Conservation (phyloP, 2,797 vertebrate species). For the Poecilia velifera region DNA sequence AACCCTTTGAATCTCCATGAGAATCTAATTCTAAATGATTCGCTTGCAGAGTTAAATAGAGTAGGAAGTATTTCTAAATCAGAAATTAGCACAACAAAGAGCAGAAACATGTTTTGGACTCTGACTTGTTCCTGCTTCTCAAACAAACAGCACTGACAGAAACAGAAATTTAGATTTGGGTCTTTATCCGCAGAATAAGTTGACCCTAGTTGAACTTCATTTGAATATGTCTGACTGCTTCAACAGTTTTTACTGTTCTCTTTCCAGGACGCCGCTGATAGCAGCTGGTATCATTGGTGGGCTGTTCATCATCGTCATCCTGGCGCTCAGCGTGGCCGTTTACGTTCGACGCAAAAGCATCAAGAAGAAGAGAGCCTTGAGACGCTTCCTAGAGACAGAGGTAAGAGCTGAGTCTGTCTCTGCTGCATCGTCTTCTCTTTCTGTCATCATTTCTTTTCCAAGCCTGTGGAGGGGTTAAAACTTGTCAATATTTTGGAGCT, state of each 20-base stretch:
- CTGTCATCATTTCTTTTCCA: neutral
- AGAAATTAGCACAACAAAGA: neutral
- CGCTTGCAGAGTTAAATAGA: neutral
- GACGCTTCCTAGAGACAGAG: constrained; percentile 96
- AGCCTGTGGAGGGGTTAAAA: neutral
- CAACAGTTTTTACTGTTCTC: constrained; percentile 16
- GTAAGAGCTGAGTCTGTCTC: constrained; percentile 70
- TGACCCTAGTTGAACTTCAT: constrained; percentile 21
- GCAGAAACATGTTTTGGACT: neutral
- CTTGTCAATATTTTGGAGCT: neutral
- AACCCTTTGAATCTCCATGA: neutral
- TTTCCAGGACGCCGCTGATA: constrained; percentile 91
- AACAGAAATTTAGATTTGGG: neutral
- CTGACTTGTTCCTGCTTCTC: neutral
- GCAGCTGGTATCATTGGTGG: constrained; percentile 94
- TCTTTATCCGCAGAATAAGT: neutral
- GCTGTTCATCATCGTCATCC: constrained; percentile 92
- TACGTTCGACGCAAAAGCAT: constrained; percentile 94
- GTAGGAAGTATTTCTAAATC: neutral
- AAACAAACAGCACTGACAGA: neutral
- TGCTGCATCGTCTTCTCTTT: neutral
- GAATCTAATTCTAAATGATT: neutral
- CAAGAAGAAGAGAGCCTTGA: constrained; percentile 94
- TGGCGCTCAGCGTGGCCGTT: constrained; percentile 91
- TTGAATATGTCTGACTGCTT: constrained; percentile 39